Evolutionary conservation across 2,113 vertebrate species (phyloP), one percentile per base, ranked within the genome.

Genomic region (Amphiprion ocellaris): DNA sequence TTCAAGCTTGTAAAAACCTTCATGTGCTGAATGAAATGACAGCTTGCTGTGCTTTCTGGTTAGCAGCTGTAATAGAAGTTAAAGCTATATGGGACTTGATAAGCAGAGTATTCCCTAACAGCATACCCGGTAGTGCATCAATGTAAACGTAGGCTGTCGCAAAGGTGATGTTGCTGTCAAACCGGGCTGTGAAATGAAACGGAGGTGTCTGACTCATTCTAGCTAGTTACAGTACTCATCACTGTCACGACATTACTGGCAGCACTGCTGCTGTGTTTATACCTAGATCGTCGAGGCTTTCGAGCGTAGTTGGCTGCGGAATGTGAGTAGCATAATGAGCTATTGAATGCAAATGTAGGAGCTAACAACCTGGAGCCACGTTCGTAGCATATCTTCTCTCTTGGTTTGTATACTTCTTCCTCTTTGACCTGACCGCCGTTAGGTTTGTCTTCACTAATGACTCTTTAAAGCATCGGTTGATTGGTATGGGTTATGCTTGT

Each of bases 141-240:
- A 6, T 37, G 26, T 12, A 15, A 37, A 67, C 63, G 60, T 28
- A 26, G 54, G 67, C 54, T 79, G 71, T 65, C 63, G 52, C 12
- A 41, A 8, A 59, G 74, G 28, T 28, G 70, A 10, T 52, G 55
- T 1, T 56, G 73, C 16, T 76, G 54, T 79, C 30, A 15, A 50
- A 10, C 23, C 33, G 66, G 39, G 23, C 47, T 55, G 60, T 21
- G 24, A 44, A 58, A 19, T 50, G 5, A 59, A 60, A 11, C 47
- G 46, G 58, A 49, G 63, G 60, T 58, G 75, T 69, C 67, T 82
- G 84, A 81, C 66, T 82, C 80, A 76, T 63, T 56, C 16, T 11
- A 33, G 21, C 50, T 12, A 30, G 53, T 52, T 64, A 47, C 24
- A 37, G 52, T 39, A 30, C 28, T 67, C 47, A 55, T 30, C 37